These are phyloP conservation scores for Mellilla xanthometata DNA, from an alignment of 2,888 invertebrate species.

Conservation along the genomic window DNA sequence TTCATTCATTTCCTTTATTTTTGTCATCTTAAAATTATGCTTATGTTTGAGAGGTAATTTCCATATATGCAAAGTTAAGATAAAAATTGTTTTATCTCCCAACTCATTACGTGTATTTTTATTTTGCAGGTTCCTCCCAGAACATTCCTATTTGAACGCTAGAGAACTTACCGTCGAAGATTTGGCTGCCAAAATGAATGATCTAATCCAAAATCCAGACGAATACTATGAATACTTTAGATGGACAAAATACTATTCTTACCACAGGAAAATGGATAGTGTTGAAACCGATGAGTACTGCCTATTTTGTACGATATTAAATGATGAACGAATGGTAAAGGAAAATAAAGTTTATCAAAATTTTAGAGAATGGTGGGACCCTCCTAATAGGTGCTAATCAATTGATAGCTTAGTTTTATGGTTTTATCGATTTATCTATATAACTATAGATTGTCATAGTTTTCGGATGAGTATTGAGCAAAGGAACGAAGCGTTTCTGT, in stretches of 20 bases:
- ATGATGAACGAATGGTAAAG: conserved; percentile 32
- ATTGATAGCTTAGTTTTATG: no score
- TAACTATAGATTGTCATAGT: no score
- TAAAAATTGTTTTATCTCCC: no score
- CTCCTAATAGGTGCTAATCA: conserved; percentile 24
- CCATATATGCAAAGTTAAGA: no score
- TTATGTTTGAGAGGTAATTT: no score
- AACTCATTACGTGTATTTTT: no score
- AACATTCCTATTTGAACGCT: conserved; percentile 39
- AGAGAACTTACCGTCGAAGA: conserved; percentile 26
- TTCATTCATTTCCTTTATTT: no score
- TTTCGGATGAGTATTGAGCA: no score
- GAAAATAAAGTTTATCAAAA: conserved; percentile 30
- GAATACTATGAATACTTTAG: conserved; percentile 38
- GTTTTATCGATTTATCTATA: no score
- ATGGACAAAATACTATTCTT: conserved; percentile 44
- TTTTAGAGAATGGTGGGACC: conserved; percentile 39
- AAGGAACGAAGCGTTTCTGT: no score
- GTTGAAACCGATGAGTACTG: conserved; percentile 40
- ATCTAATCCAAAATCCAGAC: conserved; percentile 33
- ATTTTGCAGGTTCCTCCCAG: conserved; percentile 45
- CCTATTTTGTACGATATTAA: conserved; percentile 37
- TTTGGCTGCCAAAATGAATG: conserved; percentile 36
- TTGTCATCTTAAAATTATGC: no score
- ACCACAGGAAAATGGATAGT: conserved; percentile 32